phyloP scores from a whole-genome alignment of 2,113 vertebrate species.

The Coracopsis vasa region DNA sequence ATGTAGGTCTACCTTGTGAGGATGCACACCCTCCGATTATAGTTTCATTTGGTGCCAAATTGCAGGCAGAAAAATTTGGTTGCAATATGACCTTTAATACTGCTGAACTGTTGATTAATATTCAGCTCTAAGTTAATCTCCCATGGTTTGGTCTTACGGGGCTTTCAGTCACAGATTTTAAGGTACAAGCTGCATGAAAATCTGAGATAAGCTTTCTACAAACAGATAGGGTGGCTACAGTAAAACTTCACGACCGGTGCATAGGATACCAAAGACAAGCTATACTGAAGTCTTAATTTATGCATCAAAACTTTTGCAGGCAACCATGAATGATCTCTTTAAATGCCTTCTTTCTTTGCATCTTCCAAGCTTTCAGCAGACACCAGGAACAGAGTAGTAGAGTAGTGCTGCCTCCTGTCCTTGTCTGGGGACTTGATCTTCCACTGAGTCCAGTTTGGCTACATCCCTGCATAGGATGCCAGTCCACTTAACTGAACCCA shows the following conservation, averaged over 20 bases:
- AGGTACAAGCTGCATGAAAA: neutral
- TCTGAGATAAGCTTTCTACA: neutral
- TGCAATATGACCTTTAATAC: neutral
- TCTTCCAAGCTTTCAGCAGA: neutral
- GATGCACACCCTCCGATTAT: neutral
- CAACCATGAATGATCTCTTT: neutral
- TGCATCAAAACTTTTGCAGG: neutral
- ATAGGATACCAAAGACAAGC: neutral
- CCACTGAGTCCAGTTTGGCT: neutral
- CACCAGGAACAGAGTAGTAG: neutral
- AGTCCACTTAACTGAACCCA: neutral
- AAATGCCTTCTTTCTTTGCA: neutral
- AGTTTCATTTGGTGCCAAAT: neutral
- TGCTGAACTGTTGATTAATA: neutral
- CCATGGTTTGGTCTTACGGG: neutral
- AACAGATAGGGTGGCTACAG: neutral
- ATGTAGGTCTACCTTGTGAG: neutral
- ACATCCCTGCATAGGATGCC: rapidly evolving
- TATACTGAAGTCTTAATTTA: neutral
- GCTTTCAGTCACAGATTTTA: neutral
- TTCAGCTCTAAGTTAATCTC: neutral
- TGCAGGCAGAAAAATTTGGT: neutral
- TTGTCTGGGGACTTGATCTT: neutral
- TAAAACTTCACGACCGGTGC: neutral
- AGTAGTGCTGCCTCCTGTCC: neutral